A percentile compares a stretch with the other conserved stretches of the same genome.
Conservation (phyloP, 2,888 invertebrate species). For the Leptinotarsa peninsularis region DNA sequence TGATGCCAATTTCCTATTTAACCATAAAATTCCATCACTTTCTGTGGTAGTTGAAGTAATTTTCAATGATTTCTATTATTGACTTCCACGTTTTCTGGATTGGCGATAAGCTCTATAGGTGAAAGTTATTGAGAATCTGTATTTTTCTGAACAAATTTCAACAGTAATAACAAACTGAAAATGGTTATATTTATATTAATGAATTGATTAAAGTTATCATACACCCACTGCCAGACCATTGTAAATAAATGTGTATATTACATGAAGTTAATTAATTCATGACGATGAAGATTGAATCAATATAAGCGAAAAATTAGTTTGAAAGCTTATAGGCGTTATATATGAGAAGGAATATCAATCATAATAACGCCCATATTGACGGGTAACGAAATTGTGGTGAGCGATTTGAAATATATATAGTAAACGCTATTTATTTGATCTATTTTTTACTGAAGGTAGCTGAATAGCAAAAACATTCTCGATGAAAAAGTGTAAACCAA, state of each 20-base stretch:
- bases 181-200: background rate
- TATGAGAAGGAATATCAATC: background rate
- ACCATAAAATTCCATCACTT: no score
- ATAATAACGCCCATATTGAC: background rate
- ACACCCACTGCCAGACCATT: constrained; percentile 1
- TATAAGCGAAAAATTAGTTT: background rate
- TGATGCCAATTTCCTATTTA: no score
- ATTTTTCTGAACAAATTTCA: background rate
- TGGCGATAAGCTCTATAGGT: no score
- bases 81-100: no score
- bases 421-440: no score
- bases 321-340: background rate
- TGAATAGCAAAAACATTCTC: no score
- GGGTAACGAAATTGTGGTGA: constrained; percentile 11
- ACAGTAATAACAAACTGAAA: background rate
- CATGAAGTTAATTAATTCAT: constrained; percentile 4
- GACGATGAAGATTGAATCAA: constrained; percentile 1
- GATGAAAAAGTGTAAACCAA: no score
- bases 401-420: background rate
- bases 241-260: constrained; percentile 6
- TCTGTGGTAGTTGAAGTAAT: no score
- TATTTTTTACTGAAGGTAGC: no score
- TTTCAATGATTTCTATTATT: no score
- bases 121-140: background rate
- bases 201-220: constrained; percentile 3